Percentiles rank a stretch among this genome's conserved stretches.
phyloP scores from a whole-genome alignment of 2,797 vertebrate genomes.

The Crocidura indochinensis region DNA sequence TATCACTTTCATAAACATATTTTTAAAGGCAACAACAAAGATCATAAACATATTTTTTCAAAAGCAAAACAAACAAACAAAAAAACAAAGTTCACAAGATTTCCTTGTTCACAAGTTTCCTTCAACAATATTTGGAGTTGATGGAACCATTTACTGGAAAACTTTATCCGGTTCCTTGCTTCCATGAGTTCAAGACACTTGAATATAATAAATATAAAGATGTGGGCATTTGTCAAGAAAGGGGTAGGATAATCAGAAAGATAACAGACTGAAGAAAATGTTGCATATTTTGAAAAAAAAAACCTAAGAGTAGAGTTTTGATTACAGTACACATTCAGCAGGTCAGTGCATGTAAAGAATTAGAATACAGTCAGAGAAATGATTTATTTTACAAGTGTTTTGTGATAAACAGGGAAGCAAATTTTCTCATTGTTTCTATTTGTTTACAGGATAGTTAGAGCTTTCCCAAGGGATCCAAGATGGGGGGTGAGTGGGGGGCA shows the following conservation, averaged over 20 bases:
- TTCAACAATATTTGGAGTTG: too few relatives aligned
- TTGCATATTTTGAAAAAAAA: background rate
- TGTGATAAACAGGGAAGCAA: background rate
- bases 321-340: conserved; percentile 66
- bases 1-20: background rate
- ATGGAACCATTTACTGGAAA: background rate
- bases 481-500: too few relatives aligned
- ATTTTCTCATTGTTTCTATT: background rate
- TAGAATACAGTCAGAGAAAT: background rate
- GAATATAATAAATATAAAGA: background rate
- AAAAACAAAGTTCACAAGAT: conserved; percentile 35
- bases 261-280: background rate
- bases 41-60: too few relatives aligned
- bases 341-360: conserved; percentile 39
- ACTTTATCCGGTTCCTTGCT: background rate
- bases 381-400: background rate
- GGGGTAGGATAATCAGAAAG: background rate
- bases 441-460: background rate
- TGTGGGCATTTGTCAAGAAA: background rate
- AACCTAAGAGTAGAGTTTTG: background rate
- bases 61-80: too few relatives aligned
- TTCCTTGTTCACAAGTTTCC: background rate
- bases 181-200: background rate
- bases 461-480: too few relatives aligned
- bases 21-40: too few relatives aligned